Base-by-base conservation (phyloP, 2,113 vertebrate species). In the Progne subis region DNA sequence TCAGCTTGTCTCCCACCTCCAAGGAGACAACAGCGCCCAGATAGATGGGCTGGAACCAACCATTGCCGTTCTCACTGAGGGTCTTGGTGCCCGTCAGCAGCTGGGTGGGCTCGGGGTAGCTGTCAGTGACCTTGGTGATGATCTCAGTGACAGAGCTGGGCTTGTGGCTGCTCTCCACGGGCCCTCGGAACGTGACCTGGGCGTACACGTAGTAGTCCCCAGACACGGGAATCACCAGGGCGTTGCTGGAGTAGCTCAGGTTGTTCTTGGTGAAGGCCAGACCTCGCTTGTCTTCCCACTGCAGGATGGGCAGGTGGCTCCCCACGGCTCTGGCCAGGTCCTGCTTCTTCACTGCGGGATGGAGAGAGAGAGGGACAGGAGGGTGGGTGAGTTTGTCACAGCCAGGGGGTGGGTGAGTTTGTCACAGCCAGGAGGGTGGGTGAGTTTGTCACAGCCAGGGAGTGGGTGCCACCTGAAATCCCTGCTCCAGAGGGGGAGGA, bases 151-250 rank as follows among this genome's bases (percentile, higher is more conserved):
- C 96, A 69, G 81, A 86, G 29, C 11, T 90, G 16, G 94, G 37
- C 72, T 68, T 94, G 25, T 28, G 86, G 75, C 67, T 8, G 6
- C 53, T 47, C 11, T 94, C 92, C 7, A 64, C 56, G 31, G 65
- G 82, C 55, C 97, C 97, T 39, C 97, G 96, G 92, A 98, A 98
- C 4, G 98, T 98, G 93, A 98, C 96, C 96, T 98, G 98, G 7
- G 98, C 97, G 49, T 98, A 98, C 78, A 98, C 95, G 44, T 98
- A 98, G 87, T 98, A 98, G 68, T 97, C 97, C 84, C 98, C 98
- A 0, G 95, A 65, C n/a, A 97, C 94, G 3, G 98, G 98, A 63
- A 98, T 97, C 93, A 98, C 87, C 92, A 98, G 95, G 28, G 96
- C 92, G 50, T 91, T 97, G 76, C 98, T 97, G 94, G 92, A 97